Conservation (phyloP, 2,797 vertebrate species). For the Poeciliopsis gracilis region DNA sequence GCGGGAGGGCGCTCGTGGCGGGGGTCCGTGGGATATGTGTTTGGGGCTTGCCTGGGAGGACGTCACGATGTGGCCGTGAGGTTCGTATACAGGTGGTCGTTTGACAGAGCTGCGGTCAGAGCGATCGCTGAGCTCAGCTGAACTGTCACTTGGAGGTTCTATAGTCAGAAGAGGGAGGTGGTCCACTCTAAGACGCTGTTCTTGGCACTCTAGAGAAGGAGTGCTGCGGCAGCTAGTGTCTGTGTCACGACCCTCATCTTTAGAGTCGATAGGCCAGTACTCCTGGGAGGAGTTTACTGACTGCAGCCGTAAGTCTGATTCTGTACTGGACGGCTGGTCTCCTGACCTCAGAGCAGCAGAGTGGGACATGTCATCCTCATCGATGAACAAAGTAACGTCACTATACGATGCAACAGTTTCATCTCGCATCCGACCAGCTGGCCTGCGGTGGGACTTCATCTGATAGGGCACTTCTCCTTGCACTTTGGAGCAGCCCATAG, state of each 20-base stretch:
- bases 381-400: constrained; percentile 94
- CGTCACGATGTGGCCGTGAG: constrained; percentile 77
- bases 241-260: constrained; percentile 90
- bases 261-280: constrained; percentile 91
- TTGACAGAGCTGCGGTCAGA: constrained; percentile 88
- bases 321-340: constrained; percentile 86
- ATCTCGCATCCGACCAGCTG: constrained; percentile 85
- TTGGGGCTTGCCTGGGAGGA: constrained; percentile 89
- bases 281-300: constrained; percentile 86
- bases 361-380: constrained; percentile 93
- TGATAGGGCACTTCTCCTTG: constrained; percentile 80
- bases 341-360: constrained; percentile 85
- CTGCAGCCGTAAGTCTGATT: constrained; percentile 86
- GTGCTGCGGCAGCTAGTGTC: constrained; percentile 94
- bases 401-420: constrained; percentile 94
- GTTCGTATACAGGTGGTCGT: constrained; percentile 85
- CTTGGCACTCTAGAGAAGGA: constrained; percentile 89
- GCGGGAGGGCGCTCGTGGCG: constrained; percentile 83
- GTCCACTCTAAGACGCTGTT: constrained; percentile 87
- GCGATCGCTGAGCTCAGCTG: constrained; percentile 90
- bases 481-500: constrained; percentile 76
- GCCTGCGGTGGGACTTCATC: constrained; percentile 77
- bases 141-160: constrained; percentile 93
- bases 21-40: constrained; percentile 86
- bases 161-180: constrained; percentile 92